Conservation (phyloP, 2,797 vertebrate species). For the Pseudochaenichthys georgianus region DNA sequence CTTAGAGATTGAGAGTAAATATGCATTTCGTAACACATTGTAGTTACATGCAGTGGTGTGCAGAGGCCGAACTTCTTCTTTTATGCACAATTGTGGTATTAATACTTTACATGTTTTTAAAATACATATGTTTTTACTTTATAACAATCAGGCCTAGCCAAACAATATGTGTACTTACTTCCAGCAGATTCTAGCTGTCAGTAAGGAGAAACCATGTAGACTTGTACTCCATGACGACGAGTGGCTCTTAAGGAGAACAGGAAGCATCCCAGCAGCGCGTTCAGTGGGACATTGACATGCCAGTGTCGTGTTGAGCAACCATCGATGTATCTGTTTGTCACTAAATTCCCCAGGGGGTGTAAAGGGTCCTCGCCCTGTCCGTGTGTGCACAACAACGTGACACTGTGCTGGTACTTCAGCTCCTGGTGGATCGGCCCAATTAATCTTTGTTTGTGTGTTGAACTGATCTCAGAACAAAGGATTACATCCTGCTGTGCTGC, state of each 20-base stretch:
- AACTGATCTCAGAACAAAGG: slow-evolving; percentile 56
- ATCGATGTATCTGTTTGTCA: neutral
- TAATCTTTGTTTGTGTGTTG: slow-evolving; percentile 62
- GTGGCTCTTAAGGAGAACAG: neutral
- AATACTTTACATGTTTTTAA: neutral
- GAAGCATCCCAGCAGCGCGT: neutral
- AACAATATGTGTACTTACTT: slow-evolving; percentile 20
- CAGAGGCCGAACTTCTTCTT: slow-evolving; percentile 35
- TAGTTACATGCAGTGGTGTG: slow-evolving; percentile 18
- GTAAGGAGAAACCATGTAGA: neutral
- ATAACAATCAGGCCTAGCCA: slow-evolving; percentile 40
- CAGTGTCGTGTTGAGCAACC: neutral
- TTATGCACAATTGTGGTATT: slow-evolving; percentile 20
- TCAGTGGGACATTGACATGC: neutral
- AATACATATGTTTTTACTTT: slow-evolving; percentile 6
- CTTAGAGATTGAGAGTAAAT: neutral
- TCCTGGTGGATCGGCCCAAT: slow-evolving; percentile 25
- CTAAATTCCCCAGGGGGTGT: slow-evolving; percentile 3
- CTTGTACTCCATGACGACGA: neutral
- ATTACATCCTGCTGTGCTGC: slow-evolving; percentile 49
- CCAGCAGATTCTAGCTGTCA: neutral
- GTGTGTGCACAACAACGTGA: slow-evolving; percentile 17
- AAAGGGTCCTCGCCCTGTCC: neutral
- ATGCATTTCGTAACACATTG: slow-evolving; percentile 1
- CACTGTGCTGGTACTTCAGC: slow-evolving; percentile 12